phyloP scores from a whole-genome alignment of 2,113 vertebrate genomes.

The Strigops habroptila region DNA sequence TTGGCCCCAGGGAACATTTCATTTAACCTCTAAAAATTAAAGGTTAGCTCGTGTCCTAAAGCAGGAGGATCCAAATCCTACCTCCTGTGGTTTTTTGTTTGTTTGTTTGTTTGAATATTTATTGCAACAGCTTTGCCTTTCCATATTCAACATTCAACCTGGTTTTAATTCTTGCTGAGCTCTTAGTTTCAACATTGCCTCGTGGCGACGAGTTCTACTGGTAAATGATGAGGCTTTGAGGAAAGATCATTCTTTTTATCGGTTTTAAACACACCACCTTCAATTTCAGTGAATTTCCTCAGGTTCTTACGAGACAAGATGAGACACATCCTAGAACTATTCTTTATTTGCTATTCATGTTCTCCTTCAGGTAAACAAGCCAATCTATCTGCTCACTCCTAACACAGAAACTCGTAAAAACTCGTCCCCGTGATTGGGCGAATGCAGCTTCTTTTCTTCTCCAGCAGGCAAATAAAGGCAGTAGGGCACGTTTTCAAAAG shows the following conservation, averaged over 20 bases:
- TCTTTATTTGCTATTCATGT: slow-evolving; percentile 42
- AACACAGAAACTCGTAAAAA: slow-evolving; percentile 40
- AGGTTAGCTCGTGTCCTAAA: not conserved
- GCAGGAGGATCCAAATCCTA: not conserved
- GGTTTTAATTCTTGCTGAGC: slow-evolving; percentile 44
- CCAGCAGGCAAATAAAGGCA: not conserved
- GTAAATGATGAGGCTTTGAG: slow-evolving; percentile 33
- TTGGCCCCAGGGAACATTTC: not conserved
- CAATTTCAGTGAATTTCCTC: slow-evolving; percentile 41
- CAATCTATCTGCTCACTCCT: slow-evolving; percentile 8
- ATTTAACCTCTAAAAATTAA: slow-evolving; percentile 9
- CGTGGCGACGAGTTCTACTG: not conserved
- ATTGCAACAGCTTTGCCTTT: not conserved
- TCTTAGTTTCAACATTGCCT: slow-evolving; percentile 51
- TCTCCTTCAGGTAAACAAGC: slow-evolving; percentile 49
- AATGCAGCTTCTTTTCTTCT: not conserved
- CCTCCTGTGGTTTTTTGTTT: not conserved
- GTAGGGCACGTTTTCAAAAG: not conserved
- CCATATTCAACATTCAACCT: not conserved
- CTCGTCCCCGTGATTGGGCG: not conserved
- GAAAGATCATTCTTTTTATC: slow-evolving; percentile 31
- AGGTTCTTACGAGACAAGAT: slow-evolving; percentile 21
- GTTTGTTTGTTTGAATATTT: slow-evolving; percentile 30
- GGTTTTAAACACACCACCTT: slow-evolving; percentile 36
- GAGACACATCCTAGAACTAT: slow-evolving; percentile 31